Evolutionary conservation across 1,140 invertebrate species (phyloP).

Genomic region (Chelonus insularis): DNA sequence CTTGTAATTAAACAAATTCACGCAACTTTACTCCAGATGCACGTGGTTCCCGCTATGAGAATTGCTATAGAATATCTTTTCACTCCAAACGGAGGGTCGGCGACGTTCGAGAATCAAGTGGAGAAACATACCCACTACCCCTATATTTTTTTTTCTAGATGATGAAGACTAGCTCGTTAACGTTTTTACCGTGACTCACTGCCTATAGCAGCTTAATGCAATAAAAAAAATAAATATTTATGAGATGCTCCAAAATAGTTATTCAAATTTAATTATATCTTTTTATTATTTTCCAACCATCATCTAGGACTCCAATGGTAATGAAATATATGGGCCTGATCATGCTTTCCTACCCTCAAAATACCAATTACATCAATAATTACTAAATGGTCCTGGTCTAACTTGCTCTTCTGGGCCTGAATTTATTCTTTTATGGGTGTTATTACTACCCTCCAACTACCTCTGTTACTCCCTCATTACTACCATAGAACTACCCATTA

Average conservation of each 20-base stretch:
- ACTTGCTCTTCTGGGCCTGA: too few relatives aligned
- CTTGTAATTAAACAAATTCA: slow-evolving; percentile 62
- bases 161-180: slow-evolving; percentile 55
- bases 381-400: too few relatives aligned
- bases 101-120: not conserved
- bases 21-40: slow-evolving; percentile 50
- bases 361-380: too few relatives aligned
- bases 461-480: too few relatives aligned
- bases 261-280: too few relatives aligned
- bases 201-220: slow-evolving; percentile 54
- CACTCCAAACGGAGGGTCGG: slow-evolving; percentile 18
- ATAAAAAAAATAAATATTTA: slow-evolving; percentile 59
- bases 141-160: not conserved
- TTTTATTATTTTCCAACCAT: too few relatives aligned
- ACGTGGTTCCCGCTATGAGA: slow-evolving; percentile 7
- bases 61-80: slow-evolving; percentile 43
- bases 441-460: too few relatives aligned
- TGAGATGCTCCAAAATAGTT: slow-evolving; percentile 59
- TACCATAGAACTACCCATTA: too few relatives aligned
- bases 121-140: not conserved
- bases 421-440: too few relatives aligned
- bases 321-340: too few relatives aligned
- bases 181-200: slow-evolving; percentile 58
- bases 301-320: too few relatives aligned
- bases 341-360: too few relatives aligned